Evolutionary conservation across 2,113 vertebrate species (phyloP), one percentile per base, ranked within the genome.

Genomic region (Symphodus melops): DNA sequence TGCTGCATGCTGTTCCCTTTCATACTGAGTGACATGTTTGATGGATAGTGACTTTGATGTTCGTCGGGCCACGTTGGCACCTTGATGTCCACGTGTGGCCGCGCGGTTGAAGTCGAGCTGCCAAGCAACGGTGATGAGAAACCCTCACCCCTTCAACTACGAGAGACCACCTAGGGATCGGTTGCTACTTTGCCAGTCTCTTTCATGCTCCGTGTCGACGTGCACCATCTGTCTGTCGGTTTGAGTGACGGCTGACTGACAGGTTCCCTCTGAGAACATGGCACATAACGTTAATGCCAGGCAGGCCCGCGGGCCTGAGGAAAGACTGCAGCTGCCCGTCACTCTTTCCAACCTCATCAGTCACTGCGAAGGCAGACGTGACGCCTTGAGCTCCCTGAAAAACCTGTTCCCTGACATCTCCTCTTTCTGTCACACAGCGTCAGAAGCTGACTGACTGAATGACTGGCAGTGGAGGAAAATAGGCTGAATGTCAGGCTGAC

Each of bases 371-470:
- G 77, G 83, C 91, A 86, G 88, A 89, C 86, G 70, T 90, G 89
- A 88, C 82, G 79, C 92, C 88, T 77, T 79, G 83, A 90, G 89
- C 89, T 89, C 85, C 79, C 85, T 42, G 76, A 76, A 83, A 90
- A 93, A 91, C 89, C 91, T 93, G 90, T 87, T 92, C 49, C 58
- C 88, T 92, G 92, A 92, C 92, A 93, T 83, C 82, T 85, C 89
- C 83, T 73, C 88, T 89, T 84, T 89, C 87, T 90, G 89, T 90
- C 85, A 89, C 88, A 49, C 46, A 20, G 48, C 4, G 65, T 72
- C 66, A 33, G 78, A 86, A 53, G 68, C 81, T 66, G 82, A 85
- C 61, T 66, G 85, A 78, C 36, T 59, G 89, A 89, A 21, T 84
- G 89, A 91, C 63, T 86, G 91, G 88, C 75, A 77, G 89, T 86